These are phyloP conservation scores for Paracanthobrama guichenoti DNA, from an alignment of 2,113 vertebrate genomes.

Conservation along the genomic window DNA sequence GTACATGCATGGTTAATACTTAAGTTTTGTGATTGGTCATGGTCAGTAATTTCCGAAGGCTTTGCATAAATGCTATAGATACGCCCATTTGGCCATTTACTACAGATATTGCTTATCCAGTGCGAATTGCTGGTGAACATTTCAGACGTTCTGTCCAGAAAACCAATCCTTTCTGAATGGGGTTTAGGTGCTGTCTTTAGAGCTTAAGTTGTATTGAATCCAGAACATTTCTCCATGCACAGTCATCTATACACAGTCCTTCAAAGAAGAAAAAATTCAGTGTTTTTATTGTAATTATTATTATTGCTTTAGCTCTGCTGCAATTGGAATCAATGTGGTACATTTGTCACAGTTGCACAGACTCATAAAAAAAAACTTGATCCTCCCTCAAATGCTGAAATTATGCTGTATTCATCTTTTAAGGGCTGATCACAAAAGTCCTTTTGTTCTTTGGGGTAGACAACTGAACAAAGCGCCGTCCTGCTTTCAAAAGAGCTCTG, in stretches of 20 bases:
- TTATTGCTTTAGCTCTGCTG: not conserved
- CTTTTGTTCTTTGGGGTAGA: constrained; percentile 41
- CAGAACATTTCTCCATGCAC: not conserved
- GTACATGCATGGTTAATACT: too few species aligned
- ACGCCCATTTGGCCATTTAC: not conserved
- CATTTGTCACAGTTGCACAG: constrained; percentile 18
- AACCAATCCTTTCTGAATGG: not conserved
- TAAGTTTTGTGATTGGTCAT: not conserved
- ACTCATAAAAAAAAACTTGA: not conserved
- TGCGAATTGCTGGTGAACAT: not conserved
- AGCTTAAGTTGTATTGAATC: not conserved
- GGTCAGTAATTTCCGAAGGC: not conserved
- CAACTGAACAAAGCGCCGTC: not conserved
- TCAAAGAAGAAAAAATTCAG: not conserved
- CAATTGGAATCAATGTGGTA: constrained; percentile 16
- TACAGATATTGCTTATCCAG: not conserved
- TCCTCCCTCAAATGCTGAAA: constrained; percentile 23
- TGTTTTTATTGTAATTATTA: not conserved
- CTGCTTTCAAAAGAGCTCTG: constrained; percentile 44
- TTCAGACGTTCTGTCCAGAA: not conserved
- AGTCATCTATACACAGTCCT: not conserved
- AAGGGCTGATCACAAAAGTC: constrained; percentile 1
- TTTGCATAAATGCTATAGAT: not conserved
- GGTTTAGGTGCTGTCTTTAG: not conserved
- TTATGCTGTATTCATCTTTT: constrained; percentile 32